Percentiles rank a stretch among this genome's conserved stretches.
Conservation (phyloP, 2,113 vertebrate species). For the Grammomys surdaster region DNA sequence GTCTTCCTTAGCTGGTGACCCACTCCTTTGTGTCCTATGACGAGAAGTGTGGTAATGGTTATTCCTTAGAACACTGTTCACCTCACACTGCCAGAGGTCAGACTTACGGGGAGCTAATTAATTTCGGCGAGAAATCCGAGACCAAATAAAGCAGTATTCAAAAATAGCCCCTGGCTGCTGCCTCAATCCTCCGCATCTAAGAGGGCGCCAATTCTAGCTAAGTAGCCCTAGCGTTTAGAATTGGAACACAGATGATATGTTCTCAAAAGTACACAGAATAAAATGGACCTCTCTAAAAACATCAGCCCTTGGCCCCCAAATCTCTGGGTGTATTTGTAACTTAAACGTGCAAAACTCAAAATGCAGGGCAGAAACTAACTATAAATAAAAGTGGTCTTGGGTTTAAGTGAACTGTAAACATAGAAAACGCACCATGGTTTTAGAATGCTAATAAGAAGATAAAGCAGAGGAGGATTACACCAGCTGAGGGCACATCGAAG, state of each 20-base stretch:
- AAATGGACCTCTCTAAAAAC: not conserved
- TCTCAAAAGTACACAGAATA: not conserved
- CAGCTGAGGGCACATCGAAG: not conserved
- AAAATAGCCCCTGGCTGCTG: not conserved
- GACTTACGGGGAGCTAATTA: not conserved
- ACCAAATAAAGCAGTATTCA: not conserved
- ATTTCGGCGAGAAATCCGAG: not conserved
- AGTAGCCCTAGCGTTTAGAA: not conserved
- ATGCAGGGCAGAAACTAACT: not conserved
- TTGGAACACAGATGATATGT: conserved; percentile 2
- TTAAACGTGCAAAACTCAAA: not conserved
- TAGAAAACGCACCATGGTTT: not conserved
- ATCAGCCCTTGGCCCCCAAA: not conserved
- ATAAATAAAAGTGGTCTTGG: conserved; percentile 28
- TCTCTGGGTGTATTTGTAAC: not conserved
- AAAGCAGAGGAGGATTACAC: not conserved
- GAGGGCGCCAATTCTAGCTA: not conserved
- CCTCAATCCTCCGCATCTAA: not conserved
- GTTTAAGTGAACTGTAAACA: not conserved
- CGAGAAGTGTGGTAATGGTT: not conserved
- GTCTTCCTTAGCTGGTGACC: not conserved
- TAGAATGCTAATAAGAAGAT: not conserved
- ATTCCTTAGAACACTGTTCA: not conserved
- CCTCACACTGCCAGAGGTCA: not conserved
- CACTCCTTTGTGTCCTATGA: not conserved